phyloP scores from a whole-genome alignment of 2,113 vertebrate species.

The Macheiramphus alcinus region DNA sequence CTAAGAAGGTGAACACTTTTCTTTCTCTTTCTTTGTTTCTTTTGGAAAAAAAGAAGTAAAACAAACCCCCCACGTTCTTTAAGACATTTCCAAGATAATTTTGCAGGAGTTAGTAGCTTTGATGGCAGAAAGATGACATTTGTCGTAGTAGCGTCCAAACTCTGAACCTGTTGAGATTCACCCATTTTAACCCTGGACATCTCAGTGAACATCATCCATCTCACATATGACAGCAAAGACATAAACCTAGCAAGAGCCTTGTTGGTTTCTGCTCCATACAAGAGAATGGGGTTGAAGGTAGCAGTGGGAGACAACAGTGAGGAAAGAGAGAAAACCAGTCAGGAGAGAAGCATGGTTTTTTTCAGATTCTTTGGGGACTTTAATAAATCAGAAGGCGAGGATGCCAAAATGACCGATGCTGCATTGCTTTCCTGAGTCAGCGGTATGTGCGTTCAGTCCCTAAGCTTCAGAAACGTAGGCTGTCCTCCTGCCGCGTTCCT shows the following conservation, averaged over 20 bases:
- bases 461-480: neutral
- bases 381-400: neutral
- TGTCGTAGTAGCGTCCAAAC: neutral
- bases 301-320: neutral
- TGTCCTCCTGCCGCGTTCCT: neutral
- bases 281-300: constrained; percentile 3
- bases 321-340: neutral
- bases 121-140: neutral
- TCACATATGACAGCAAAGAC: neutral
- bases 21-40: neutral
- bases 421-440: neutral
- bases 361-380: neutral
- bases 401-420: neutral
- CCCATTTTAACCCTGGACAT: constrained; percentile 37
- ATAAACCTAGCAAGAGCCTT: constrained; percentile 14
- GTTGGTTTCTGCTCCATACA: constrained; percentile 72
- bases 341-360: neutral
- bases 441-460: neutral
- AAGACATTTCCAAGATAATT: neutral
- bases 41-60: neutral
- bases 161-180: constrained; percentile 50
- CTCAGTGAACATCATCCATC: constrained; percentile 35
- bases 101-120: neutral
- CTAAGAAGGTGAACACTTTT: neutral
- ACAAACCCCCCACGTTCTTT: fast-evolving